Base-by-base conservation (phyloP, 2,113 vertebrate genomes). In the Origma solitaria region DNA sequence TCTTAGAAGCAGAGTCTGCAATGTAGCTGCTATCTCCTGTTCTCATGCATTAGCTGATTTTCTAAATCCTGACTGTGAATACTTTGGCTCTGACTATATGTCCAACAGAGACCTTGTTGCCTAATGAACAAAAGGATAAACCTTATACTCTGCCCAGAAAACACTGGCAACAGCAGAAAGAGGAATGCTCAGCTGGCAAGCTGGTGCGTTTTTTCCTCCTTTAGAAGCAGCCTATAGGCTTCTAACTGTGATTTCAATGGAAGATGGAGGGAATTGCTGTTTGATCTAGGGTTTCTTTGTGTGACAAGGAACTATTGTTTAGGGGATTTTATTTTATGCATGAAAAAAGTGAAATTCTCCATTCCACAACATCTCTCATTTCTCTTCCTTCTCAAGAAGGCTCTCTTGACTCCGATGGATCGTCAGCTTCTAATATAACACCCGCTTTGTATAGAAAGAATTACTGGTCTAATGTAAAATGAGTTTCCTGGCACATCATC, bases 401-500 rank as follows among this genome's bases (percentile, higher is more conserved):
- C 66, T 95, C 58, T 81, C 42, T 72, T 95, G 58, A 71, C 73
- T 79, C n/a, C 1, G 3, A 16, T 2, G 23, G 27, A 78, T 88
- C 8, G 4, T 85, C 50, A 49, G 50, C 42, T 69, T 68, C 65
- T 92, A 81, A 18, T 93, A 58, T 54, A 75, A 66, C 35, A 12
- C 69, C 91, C n/a, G 56, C 25, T 86, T 91, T 95, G 45, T 86
- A n/a, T 61, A 42, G 37, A 83, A 68, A 61, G 35, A 93, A 91
- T 90, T 92, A 78, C 56, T 96, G 35, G 54, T 28, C 33, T 80
- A 49, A 82, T 69, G 47, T 75, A 94, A 96, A 89, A 82, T 90
- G 37, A 51, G 17, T 95, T 95, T 91, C 61, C 90, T 95, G 93
- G 83, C n/a, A 83, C 38, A 78, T 87, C 82, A 88, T 94, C 87